Conservation (phyloP, 1,140 invertebrate genomes). For the Neodiprion lecontei region DNA sequence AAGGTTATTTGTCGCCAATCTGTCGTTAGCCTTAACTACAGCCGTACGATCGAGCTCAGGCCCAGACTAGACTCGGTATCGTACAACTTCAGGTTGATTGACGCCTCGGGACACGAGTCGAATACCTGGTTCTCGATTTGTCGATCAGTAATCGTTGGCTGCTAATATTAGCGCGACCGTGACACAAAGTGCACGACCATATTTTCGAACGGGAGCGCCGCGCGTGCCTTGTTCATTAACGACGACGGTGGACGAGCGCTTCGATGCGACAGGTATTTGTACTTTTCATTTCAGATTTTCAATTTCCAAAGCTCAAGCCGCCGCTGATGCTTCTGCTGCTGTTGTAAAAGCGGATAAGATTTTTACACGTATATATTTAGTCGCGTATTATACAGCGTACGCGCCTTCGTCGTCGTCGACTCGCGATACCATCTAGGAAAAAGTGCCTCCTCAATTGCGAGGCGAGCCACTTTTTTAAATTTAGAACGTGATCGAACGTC, state of each 20-base stretch:
- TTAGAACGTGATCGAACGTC: background rate
- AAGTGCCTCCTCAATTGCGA: background rate
- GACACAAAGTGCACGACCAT: constrained; percentile 38
- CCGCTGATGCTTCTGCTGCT: background rate
- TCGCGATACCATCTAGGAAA: background rate
- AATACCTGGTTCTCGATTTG: background rate
- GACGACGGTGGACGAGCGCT: constrained; percentile 29
- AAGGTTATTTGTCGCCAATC: no score
- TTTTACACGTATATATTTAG: background rate
- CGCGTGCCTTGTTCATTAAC: constrained; percentile 12
- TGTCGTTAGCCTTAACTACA: no score
- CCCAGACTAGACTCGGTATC: no score
- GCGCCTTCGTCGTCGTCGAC: no score
- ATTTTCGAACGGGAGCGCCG: background rate
- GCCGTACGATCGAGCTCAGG: no score
- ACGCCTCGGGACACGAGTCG: background rate
- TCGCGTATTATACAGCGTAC: no score
- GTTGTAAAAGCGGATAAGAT: background rate
- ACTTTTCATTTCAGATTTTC: background rate
- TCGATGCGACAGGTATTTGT: constrained; percentile 25
- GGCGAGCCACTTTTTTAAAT: background rate
- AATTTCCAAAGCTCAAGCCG: background rate
- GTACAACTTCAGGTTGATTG: background rate
- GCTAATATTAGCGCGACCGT: constrained; percentile 55
- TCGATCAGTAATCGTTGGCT: constrained; percentile 13